phyloP scores from a whole-genome alignment of 1,140 invertebrate genomes.

The Nephotettix cincticeps region DNA sequence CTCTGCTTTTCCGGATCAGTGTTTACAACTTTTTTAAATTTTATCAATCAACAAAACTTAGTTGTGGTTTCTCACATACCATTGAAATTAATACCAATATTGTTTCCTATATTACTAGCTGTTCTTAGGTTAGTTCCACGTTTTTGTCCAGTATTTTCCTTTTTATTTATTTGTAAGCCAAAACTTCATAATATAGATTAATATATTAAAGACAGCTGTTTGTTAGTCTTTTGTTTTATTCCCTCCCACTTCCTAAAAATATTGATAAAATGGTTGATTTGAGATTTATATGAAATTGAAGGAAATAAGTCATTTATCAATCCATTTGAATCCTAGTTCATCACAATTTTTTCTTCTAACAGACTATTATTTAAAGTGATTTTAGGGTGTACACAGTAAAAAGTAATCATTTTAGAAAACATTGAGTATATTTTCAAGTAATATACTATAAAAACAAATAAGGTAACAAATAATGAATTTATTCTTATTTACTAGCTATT shows the following conservation, averaged over 20 bases:
- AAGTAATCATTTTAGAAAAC: too few relatives aligned
- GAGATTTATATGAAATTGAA: too few relatives aligned
- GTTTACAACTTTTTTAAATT: background rate
- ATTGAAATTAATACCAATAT: background rate
- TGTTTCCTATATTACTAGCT: constrained; percentile 1
- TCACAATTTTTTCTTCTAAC: too few relatives aligned
- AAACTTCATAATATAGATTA: constrained; percentile 7
- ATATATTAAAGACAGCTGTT: constrained; percentile 6
- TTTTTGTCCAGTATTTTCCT: background rate
- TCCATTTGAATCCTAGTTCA: too few relatives aligned
- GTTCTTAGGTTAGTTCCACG: background rate
- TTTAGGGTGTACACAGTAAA: too few relatives aligned
- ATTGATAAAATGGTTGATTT: background rate
- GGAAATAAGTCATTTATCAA: too few relatives aligned
- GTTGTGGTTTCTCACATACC: background rate
- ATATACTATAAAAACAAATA: too few relatives aligned
- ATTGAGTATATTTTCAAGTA: too few relatives aligned
- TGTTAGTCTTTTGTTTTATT: background rate
- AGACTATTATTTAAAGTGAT: too few relatives aligned
- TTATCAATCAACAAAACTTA: background rate
- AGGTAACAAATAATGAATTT: background rate
- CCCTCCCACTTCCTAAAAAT: background rate
- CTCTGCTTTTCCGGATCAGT: background rate
- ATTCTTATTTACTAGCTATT: too few relatives aligned
- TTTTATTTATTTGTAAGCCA: constrained; percentile 3